Evolutionary conservation across 2,113 vertebrate species (phyloP), one percentile per base, ranked within the genome.

Genomic region (Nicator chloris): DNA sequence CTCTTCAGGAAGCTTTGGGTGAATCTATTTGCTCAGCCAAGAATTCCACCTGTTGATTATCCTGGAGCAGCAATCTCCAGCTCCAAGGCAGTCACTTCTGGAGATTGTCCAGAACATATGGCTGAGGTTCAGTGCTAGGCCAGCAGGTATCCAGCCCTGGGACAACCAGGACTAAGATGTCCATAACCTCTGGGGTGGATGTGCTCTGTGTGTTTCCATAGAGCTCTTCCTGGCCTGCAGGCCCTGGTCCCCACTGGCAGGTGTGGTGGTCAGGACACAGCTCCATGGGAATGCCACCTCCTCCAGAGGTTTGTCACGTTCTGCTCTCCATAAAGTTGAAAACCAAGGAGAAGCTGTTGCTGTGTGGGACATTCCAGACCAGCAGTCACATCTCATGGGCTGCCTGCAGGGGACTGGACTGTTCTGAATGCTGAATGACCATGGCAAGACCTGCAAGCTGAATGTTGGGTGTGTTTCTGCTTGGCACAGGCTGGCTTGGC

Each of bases 201-300:
- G 0, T 37, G n/a, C 20, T 49, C 45, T 70, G 31, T 2, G 4
- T 81, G 17, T 92, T 90, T 45, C 47, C 42, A 37, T 33, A 42
- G 27, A 84, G 39, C 77, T 65, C 64, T 31, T 65, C 42, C 28
- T 61, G 31, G 53, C 30, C 53, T n/a, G n/a, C 57, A 60, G 64
- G 35, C 42, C 56, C 54, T 49, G 12, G 15, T 28, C 4, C 22
- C 50, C 33, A 44, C 12, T 0, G 1, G 4, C 0, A 8, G 0
- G 7, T 42, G 11, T 26, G 54, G 60, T 61, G 56, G 28, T 60
- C 77, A 73, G 56, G 42, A 82, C 27, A 7, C 35, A 40, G 40
- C n/a, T 75, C 35, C 47, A 9, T 66, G 70, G 60, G 75, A 77
- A 24, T 4, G 11, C 8, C 1, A 1, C 33, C 42, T 79, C 75